phyloP scores from a whole-genome alignment of 2,113 vertebrate species.

The Sorex fumeus region DNA sequence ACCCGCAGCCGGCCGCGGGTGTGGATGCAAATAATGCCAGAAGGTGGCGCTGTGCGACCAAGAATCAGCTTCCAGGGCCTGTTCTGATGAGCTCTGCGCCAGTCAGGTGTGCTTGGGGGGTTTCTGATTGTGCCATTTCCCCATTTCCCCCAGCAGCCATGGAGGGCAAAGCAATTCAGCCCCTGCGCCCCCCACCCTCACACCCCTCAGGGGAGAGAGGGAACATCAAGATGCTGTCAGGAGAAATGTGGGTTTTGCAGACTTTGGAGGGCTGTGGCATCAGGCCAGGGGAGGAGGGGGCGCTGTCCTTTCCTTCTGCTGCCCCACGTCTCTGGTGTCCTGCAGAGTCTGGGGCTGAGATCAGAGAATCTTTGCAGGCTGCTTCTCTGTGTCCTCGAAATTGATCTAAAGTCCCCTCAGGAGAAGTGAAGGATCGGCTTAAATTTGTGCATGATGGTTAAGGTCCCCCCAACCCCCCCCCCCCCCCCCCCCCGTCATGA shows the following conservation, averaged over 20 bases:
- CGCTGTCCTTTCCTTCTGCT: slow-evolving; percentile 55
- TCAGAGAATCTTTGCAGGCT: background rate
- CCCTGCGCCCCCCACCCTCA: background rate
- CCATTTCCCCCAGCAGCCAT: slow-evolving; percentile 27
- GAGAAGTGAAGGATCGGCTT: slow-evolving; percentile 59
- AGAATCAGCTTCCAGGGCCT: rapidly evolving
- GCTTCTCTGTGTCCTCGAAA: background rate
- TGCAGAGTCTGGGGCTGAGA: slow-evolving; percentile 11
- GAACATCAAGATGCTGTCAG: slow-evolving; percentile 65
- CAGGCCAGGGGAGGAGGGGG: background rate
- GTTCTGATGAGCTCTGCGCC: slow-evolving; percentile 80
- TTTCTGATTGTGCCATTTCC: slow-evolving; percentile 74
- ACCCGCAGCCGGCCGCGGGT: background rate
- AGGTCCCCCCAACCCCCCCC: too few species aligned
- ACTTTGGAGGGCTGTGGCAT: too few species aligned
- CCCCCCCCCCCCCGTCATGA: slow-evolving; percentile 31
- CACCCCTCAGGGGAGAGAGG: slow-evolving; percentile 22
- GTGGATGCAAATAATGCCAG: slow-evolving; percentile 78
- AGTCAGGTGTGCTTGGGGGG: slow-evolving; percentile 54
- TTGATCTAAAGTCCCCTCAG: slow-evolving; percentile 25
- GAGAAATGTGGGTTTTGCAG: too few species aligned
- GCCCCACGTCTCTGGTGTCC: too few species aligned
- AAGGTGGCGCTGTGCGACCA: slow-evolving; percentile 90
- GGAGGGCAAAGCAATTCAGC: slow-evolving; percentile 38
- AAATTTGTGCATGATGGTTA: background rate